These are phyloP conservation scores for Dendrophyllia cribrosa DNA, from an alignment of 64 coral and sea anemone genomes.

Conservation along the genomic window DNA sequence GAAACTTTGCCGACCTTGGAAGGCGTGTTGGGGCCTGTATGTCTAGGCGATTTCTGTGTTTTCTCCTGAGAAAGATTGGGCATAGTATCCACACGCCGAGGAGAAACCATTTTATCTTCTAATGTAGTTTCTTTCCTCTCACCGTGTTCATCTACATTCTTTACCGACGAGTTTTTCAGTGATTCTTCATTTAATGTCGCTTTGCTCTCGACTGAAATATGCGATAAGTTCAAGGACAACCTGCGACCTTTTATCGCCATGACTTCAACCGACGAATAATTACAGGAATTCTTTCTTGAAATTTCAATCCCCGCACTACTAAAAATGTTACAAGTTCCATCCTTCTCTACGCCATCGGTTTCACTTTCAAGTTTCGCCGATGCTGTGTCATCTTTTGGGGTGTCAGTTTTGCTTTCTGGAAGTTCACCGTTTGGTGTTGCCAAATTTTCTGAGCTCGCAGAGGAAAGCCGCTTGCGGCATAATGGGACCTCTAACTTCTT, in stretches of 20 bases:
- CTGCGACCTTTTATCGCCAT: slow-evolving; percentile 18
- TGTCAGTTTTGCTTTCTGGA: not conserved
- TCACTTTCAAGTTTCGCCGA: not conserved
- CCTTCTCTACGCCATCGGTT: not conserved
- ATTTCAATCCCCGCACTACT: slow-evolving; percentile 40
- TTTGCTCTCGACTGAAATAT: slow-evolving; percentile 38
- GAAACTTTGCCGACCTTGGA: slow-evolving; percentile 37
- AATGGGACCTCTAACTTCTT: not conserved
- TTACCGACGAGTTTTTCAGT: not conserved
- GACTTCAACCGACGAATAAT: slow-evolving; percentile 29
- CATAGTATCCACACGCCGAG: not conserved
- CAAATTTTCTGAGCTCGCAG: slow-evolving; percentile 10
- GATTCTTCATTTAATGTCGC: not conserved
- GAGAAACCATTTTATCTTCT: not conserved
- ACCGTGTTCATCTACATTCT: not conserved
- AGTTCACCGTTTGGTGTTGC: not conserved
- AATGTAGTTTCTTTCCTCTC: not conserved
- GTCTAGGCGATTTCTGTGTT: not conserved
- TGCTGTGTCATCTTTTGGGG: not conserved
- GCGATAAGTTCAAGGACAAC: slow-evolving; percentile 29
- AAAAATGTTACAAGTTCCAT: slow-evolving; percentile 25
- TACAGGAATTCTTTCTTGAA: slow-evolving; percentile 9
- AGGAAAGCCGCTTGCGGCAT: not conserved
- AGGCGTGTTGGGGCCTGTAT: not conserved
- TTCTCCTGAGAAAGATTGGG: not conserved